A percentile compares a stretch with the other conserved stretches of the same genome.
phyloP scores from a whole-genome alignment of 2,113 vertebrate genomes.

The Vanacampus margaritifer region DNA sequence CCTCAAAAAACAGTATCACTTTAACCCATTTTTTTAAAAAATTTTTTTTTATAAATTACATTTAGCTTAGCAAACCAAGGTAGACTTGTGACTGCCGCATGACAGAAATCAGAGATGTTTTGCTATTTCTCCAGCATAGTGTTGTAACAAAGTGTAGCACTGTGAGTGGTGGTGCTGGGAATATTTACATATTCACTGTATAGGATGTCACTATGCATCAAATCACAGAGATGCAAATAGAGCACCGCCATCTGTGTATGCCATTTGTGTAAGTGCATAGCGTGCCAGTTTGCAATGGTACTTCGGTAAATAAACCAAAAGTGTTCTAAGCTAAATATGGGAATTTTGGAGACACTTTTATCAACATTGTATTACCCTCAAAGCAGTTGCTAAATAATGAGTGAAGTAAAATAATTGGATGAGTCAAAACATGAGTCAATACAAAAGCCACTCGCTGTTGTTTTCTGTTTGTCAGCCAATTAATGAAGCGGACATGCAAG shows the following conservation, averaged over 20 bases:
- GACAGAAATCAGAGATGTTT: too few relatives aligned
- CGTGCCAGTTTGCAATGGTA: conserved; percentile 12
- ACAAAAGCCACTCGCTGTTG: not conserved
- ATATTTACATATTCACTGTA: conserved; percentile 15
- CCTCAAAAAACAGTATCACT: too few relatives aligned
- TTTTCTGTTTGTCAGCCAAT: conserved; percentile 14
- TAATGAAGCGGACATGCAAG: conserved; percentile 10
- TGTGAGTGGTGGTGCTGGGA: conserved; percentile 32
- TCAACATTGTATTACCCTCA: not conserved
- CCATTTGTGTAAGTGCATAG: conserved; percentile 12
- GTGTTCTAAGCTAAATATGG: not conserved
- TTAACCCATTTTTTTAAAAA: too few relatives aligned
- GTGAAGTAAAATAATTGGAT: conserved; percentile 1
- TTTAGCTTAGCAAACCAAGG: too few relatives aligned
- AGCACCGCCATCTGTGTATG: conserved; percentile 39
- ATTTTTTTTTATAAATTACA: too few relatives aligned
- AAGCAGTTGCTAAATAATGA: not conserved
- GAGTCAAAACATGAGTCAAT: not conserved
- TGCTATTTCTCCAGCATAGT: not conserved
- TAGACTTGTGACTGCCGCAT: too few relatives aligned
- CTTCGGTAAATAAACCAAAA: not conserved
- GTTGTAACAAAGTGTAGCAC: conserved; percentile 16
- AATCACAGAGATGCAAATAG: conserved; percentile 36
- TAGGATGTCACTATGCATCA: conserved; percentile 38
- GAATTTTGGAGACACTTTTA: not conserved